These are phyloP conservation scores for Brachionus calyciflorus DNA, from an alignment of 1,140 invertebrate species.

Conservation along the genomic window DNA sequence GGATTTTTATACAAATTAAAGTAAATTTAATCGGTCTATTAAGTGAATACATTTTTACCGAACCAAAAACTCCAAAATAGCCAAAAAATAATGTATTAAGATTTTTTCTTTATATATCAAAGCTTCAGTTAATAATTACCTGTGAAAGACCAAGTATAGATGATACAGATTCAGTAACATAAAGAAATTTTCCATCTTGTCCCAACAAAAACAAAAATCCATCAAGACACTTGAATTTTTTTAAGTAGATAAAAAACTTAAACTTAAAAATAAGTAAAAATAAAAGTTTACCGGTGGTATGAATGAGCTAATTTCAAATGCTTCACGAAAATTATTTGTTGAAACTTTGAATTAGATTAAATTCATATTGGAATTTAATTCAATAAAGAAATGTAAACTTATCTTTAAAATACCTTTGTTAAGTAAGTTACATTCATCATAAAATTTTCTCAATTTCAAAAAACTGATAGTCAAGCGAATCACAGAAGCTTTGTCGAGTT, in stretches of 20 bases:
- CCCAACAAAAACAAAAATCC: constrained; percentile 31
- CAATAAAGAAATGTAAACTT: background rate
- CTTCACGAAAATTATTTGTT: background rate
- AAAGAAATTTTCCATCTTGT: constrained; percentile 41
- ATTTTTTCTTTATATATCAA: no score
- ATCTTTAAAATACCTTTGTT: background rate
- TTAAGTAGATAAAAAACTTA: background rate
- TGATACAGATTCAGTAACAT: constrained; percentile 40
- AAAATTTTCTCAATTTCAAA: constrained; percentile 70
- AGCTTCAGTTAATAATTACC: no score
- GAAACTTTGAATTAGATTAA: background rate
- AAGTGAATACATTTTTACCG: no score
- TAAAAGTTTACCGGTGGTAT: background rate
- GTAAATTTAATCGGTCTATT: no score
- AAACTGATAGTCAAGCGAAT: constrained; percentile 95
- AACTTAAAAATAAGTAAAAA: background rate
- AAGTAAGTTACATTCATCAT: background rate
- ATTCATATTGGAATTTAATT: no score
- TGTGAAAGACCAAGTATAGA: constrained; percentile 25
- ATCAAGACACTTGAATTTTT: constrained; percentile 8
- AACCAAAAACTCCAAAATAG: no score
- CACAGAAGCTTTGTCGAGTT: constrained; percentile 96
- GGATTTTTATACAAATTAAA: no score
- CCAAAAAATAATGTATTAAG: no score
- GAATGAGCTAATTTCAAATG: constrained; percentile 1